Evolutionary conservation across 2,888 invertebrate species (phyloP).

Genomic region (Parochlus steinenii): DNA sequence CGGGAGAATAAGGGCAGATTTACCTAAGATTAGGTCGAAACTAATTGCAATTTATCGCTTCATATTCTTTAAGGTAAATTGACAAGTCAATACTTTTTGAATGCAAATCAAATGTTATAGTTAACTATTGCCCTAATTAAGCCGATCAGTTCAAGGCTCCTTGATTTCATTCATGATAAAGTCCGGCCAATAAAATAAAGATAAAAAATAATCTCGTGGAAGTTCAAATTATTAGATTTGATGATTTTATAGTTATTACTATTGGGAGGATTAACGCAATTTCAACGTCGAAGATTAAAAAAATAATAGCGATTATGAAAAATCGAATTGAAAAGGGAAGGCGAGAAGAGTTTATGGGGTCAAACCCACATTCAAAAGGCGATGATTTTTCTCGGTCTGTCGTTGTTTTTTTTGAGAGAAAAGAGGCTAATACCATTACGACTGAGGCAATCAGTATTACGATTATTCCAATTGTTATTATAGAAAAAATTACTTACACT

Average conservation of each 20-base stretch:
- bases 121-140: conserved; percentile 31
- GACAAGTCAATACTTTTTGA: conserved; percentile 30
- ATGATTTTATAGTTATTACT: conserved; percentile 29
- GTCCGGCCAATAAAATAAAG: conserved; percentile 35
- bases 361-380: conserved; percentile 48
- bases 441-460: conserved; percentile 31
- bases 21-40: conserved; percentile 34
- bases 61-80: conserved; percentile 28
- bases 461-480: conserved; percentile 24
- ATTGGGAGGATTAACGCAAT: conserved; percentile 45
- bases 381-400: conserved; percentile 44
- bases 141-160: conserved; percentile 39
- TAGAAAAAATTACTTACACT: conserved; percentile 42
- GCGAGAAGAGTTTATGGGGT: conserved; percentile 33
- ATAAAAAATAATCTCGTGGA: conserved; percentile 29
- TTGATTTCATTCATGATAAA: conserved; percentile 39
- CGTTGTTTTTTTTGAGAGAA: conserved; percentile 40
- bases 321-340: conserved; percentile 43
- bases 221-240: conserved; percentile 21
- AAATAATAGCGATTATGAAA: conserved; percentile 49
- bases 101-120: conserved; percentile 33
- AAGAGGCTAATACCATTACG: conserved; percentile 33
- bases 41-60: conserved; percentile 33
- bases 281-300: conserved; percentile 59
- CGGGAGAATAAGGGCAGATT: conserved; percentile 34